A percentile compares a stretch with the other conserved stretches of the same genome.
Conservation (phyloP, 2,888 invertebrate genomes). For the Petrolisthes manimaculis region DNA sequence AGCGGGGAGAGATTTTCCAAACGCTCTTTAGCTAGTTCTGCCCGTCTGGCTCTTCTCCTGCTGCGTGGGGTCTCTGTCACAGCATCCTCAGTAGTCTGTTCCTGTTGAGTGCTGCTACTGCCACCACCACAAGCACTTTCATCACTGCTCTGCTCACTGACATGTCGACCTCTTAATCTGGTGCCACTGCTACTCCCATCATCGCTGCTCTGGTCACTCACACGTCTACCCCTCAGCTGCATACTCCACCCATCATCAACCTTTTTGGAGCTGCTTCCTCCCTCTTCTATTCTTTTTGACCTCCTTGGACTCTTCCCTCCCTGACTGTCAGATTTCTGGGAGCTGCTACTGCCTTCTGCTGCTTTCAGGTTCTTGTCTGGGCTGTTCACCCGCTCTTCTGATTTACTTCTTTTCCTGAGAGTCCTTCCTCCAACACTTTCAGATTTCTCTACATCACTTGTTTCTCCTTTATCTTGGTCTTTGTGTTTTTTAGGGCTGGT, state of each 20-base stretch:
- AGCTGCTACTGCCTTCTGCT: background rate
- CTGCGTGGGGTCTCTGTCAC: conserved; percentile 4
- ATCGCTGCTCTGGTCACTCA: conserved; percentile 4
- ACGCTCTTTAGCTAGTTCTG: background rate
- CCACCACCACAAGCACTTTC: background rate
- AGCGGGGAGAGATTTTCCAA: background rate
- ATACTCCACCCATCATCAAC: background rate
- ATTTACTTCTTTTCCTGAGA: background rate
- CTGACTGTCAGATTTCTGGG: background rate
- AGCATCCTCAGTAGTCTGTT: background rate
- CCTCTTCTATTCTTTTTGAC: background rate
- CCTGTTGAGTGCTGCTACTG: background rate
- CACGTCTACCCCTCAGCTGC: conserved; percentile 2
- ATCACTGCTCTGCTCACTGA: conserved; percentile 12
- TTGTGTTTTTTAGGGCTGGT: background rate
- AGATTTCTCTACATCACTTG: background rate
- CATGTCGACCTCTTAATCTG: background rate
- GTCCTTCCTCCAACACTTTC: background rate
- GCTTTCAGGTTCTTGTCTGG: background rate
- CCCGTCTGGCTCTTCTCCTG: background rate
- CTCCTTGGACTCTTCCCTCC: background rate
- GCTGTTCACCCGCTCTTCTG: background rate
- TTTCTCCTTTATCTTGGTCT: background rate
- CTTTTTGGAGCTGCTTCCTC: background rate
- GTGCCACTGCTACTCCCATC: background rate